phyloP scores from a whole-genome alignment of 2,113 vertebrate species.

The Holacanthus passer region DNA sequence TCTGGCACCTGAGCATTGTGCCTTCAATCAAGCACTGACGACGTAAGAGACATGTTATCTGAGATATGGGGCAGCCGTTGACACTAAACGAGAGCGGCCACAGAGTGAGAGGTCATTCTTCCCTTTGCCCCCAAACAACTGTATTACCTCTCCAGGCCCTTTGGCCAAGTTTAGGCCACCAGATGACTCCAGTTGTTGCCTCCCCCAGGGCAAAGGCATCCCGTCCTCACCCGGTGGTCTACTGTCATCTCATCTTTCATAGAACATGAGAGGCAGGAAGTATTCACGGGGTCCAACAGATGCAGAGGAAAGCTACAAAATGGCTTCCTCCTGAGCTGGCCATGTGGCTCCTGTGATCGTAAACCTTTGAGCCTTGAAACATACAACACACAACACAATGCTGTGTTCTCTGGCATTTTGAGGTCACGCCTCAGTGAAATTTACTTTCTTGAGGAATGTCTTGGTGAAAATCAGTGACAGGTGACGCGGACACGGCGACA shows the following conservation, averaged over 20 bases:
- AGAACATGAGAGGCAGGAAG: slow-evolving; percentile 71
- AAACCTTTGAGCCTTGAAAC: slow-evolving; percentile 55
- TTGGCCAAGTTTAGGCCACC: slow-evolving; percentile 68
- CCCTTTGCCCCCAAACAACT: slow-evolving; percentile 59
- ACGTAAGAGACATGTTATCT: slow-evolving; percentile 21
- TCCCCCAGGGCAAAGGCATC: slow-evolving; percentile 59
- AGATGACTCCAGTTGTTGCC: slow-evolving; percentile 75
- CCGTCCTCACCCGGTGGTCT: slow-evolving; percentile 78
- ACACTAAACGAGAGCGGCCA: slow-evolving; percentile 42
- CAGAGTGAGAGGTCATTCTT: slow-evolving; percentile 54
- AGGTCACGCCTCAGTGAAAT: slow-evolving; percentile 5
- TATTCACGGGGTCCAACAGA: slow-evolving; percentile 71
- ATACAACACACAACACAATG: neutral
- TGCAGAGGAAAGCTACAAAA: slow-evolving; percentile 70
- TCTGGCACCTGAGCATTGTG: neutral
- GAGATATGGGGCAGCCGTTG: slow-evolving; percentile 29
- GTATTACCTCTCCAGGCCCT: slow-evolving; percentile 44
- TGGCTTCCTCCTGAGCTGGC: slow-evolving; percentile 52
- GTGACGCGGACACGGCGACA: neutral
- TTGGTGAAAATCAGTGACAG: slow-evolving; percentile 21
- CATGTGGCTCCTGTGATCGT: slow-evolving; percentile 51
- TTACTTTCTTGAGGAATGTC: neutral
- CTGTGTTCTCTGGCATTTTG: neutral
- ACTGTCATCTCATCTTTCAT: slow-evolving; percentile 80
- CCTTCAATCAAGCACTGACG: neutral